Evolutionary conservation across 2,113 vertebrate genomes (phyloP).

Genomic region (Oreochromis spilurus): DNA sequence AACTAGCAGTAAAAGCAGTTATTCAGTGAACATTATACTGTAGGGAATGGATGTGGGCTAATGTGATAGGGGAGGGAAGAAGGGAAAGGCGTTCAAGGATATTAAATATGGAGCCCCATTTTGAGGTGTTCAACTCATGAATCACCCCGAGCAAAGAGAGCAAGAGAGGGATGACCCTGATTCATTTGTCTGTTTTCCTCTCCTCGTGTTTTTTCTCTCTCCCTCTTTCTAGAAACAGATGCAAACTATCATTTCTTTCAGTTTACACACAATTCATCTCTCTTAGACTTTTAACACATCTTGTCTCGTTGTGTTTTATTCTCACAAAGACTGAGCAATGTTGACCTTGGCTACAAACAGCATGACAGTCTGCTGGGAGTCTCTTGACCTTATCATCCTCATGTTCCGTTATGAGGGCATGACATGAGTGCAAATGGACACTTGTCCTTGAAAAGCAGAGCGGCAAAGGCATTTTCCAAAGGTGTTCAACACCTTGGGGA

Average conservation of each 20-base stretch:
- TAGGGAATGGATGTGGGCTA: slow-evolving; percentile 19
- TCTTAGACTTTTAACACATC: neutral
- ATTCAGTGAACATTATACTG: slow-evolving; percentile 40
- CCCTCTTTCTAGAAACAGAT: neutral
- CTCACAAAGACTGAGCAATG: neutral
- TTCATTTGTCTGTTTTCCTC: slow-evolving; percentile 14
- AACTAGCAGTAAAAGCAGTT: slow-evolving; percentile 18
- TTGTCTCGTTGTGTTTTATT: neutral
- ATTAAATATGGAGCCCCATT: slow-evolving; percentile 23
- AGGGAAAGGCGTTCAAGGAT: neutral
- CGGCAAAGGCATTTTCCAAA: neutral
- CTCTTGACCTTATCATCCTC: neutral
- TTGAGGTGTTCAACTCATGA: slow-evolving; percentile 27
- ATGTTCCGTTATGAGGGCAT: neutral
- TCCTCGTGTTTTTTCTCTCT: neutral
- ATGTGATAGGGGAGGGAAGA: neutral
- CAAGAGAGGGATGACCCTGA: slow-evolving; percentile 32
- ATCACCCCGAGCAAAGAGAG: slow-evolving; percentile 20
- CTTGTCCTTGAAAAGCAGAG: neutral
- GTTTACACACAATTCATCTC: neutral
- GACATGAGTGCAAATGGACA: neutral
- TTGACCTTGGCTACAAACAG: neutral
- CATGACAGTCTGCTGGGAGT: neutral
- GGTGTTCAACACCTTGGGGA: neutral
- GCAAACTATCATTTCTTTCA: neutral